These are phyloP conservation scores for Epirrhoe tristata DNA, from an alignment of 2,888 invertebrate genomes.

Conservation along the genomic window DNA sequence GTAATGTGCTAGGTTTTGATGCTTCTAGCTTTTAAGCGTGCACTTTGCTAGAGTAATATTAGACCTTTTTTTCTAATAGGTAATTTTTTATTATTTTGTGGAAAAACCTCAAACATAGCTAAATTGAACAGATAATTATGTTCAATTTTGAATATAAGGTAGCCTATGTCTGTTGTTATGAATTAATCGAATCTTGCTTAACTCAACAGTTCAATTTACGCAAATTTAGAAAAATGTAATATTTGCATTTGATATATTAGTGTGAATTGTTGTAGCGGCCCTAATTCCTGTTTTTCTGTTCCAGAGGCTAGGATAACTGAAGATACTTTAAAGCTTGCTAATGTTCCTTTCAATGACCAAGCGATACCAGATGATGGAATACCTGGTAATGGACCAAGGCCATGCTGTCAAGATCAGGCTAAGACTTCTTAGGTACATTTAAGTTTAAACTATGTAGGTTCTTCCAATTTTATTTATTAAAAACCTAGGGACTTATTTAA, in stretches of 20 bases:
- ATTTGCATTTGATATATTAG: too few relatives aligned
- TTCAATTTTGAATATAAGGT: too few relatives aligned
- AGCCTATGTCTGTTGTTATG: too few relatives aligned
- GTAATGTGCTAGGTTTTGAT: slow-evolving; percentile 7
- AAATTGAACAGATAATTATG: too few relatives aligned
- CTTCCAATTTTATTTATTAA: not conserved
- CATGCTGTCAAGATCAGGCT: slow-evolving; percentile 65
- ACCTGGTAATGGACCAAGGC: slow-evolving; percentile 46
- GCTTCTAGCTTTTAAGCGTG: not conserved
- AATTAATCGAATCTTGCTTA: too few relatives aligned
- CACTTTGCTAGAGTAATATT: too few relatives aligned
- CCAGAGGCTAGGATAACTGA: slow-evolving; percentile 86
- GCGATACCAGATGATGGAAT: slow-evolving; percentile 68
- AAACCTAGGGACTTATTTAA: not conserved
- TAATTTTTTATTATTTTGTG: too few relatives aligned
- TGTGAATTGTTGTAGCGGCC: too few relatives aligned
- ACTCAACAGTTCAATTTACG: too few relatives aligned
- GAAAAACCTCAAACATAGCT: too few relatives aligned
- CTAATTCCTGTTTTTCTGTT: slow-evolving; percentile 56
- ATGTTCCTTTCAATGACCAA: slow-evolving; percentile 86
- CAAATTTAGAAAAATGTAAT: too few relatives aligned
- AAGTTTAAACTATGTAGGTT: not conserved
- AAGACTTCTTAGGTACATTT: slow-evolving; percentile 50
- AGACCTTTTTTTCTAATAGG: too few relatives aligned
- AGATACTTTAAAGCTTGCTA: slow-evolving; percentile 87